Conservation (phyloP, 2,113 vertebrate species). For the Cynoglossus semilaevis region DNA sequence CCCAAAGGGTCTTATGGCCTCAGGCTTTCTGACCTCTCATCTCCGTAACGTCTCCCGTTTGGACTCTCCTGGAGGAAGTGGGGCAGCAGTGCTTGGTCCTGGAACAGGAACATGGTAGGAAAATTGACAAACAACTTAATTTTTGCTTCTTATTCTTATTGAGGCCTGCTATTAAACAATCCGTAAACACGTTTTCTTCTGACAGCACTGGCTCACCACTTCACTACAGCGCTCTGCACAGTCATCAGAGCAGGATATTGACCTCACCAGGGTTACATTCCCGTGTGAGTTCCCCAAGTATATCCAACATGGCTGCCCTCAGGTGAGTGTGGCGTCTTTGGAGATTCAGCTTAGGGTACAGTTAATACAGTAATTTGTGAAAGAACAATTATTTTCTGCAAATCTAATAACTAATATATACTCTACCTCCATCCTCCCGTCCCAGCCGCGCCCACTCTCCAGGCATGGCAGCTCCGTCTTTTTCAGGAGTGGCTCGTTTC, state of each 20-base stretch:
- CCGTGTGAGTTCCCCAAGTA: conserved; percentile 87
- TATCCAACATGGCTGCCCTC: conserved; percentile 93
- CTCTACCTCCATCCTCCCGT: neutral
- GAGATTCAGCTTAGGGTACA: neutral
- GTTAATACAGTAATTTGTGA: no score
- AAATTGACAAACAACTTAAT: neutral
- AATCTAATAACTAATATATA: no score
- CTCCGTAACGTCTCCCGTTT: conserved; percentile 86
- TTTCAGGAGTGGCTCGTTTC: conserved; percentile 88
- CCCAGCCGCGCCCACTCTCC: conserved; percentile 93
- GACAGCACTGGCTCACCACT: conserved; percentile 78
- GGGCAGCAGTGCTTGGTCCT: conserved; percentile 23
- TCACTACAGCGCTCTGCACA: conserved; percentile 88
- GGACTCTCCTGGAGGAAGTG: conserved; percentile 79
- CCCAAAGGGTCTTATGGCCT: conserved; percentile 74
- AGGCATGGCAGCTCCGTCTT: conserved; percentile 89
- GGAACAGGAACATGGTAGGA: conserved; percentile 47
- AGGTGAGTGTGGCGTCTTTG: conserved; percentile 67
- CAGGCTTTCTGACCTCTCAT: conserved; percentile 83
- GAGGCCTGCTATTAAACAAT: no score
- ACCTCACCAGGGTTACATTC: conserved; percentile 86
- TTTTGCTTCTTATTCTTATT: no score
- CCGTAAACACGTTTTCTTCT: neutral
- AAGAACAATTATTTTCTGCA: no score
- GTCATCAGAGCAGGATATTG: conserved; percentile 85